Percentiles rank a stretch among this genome's conserved stretches.
Conservation (phyloP, 2,888 invertebrate species). For the Thecocarcelia acutangulata region DNA sequence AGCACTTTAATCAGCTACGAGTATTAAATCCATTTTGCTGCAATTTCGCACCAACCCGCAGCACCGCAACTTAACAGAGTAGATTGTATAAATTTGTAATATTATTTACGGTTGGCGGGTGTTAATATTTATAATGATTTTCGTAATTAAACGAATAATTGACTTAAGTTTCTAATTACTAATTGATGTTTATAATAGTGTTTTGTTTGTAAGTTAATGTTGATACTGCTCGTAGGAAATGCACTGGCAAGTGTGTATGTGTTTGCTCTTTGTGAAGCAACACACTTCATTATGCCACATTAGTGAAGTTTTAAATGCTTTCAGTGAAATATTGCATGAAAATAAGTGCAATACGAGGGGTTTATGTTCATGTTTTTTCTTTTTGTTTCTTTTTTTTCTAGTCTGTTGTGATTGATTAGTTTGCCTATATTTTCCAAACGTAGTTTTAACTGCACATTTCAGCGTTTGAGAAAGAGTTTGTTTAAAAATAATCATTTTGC, state of each 20-base stretch:
- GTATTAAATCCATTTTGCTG: no score
- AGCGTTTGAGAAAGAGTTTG: no score
- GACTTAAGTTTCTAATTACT: conserved; percentile 59
- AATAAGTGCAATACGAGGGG: conserved; percentile 5
- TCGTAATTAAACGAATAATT: conserved; percentile 56
- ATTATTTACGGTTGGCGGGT: conserved; percentile 23
- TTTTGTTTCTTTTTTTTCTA: no score
- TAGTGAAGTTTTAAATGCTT: conserved; percentile 20
- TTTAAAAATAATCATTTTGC: no score
- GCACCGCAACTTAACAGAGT: not conserved
- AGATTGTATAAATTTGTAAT: conserved; percentile 31
- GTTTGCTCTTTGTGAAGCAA: not conserved
- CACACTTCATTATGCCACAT: conserved; percentile 20
- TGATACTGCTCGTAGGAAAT: no score
- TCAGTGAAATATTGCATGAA: conserved; percentile 29
- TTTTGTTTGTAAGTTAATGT: not conserved
- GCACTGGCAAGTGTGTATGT: not conserved
- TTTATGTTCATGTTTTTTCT: not conserved
- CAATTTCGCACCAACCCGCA: no score
- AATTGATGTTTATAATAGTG: conserved; percentile 46
- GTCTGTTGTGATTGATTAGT: not conserved
- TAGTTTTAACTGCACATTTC: no score
- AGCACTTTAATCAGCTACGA: no score
- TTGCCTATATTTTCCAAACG: no score
- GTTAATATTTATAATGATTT: conserved; percentile 55